A percentile compares a stretch with the other conserved stretches of the same genome.
These are phyloP conservation scores for Poeciliopsis infans DNA, from an alignment of 2,797 vertebrate species.

Conservation along the genomic window DNA sequence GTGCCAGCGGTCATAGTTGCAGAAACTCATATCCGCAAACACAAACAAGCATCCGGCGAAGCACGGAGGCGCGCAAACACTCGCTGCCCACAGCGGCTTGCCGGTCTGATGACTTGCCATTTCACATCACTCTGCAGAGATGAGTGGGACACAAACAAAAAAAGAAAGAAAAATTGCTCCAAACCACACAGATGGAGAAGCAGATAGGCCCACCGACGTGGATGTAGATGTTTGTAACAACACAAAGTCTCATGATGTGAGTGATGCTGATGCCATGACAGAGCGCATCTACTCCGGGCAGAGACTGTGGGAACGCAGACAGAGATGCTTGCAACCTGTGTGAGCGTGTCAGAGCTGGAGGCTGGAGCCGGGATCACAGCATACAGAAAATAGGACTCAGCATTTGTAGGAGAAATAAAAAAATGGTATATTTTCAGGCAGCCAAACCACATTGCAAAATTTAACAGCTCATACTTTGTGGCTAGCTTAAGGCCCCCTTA, in stretches of 20 bases:
- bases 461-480: constrained; percentile 29
- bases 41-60: constrained; percentile 19
- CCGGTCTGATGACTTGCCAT: constrained; percentile 70
- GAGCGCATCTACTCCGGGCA: constrained; percentile 48
- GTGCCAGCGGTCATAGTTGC: constrained; percentile 34
- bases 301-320: constrained; percentile 38
- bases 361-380: constrained; percentile 40
- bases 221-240: constrained; percentile 56
- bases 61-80: constrained; percentile 41
- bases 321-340: constrained; percentile 30
- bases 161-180: constrained; percentile 67
- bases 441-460: constrained; percentile 39
- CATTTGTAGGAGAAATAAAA: constrained; percentile 23
- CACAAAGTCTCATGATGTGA: constrained; percentile 50
- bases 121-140: constrained; percentile 67
- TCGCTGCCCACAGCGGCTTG: constrained; percentile 63
- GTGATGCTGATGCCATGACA: constrained; percentile 67
- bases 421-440: constrained; percentile 21
- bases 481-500: constrained; percentile 37
- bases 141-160: constrained; percentile 67
- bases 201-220: constrained; percentile 58
- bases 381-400: constrained; percentile 35
- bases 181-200: constrained; percentile 68
- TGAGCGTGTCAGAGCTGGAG: constrained; percentile 47
- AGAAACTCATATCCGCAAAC: constrained; percentile 11